Base-by-base conservation (phyloP, 2,113 vertebrate species). In the Lontra canadensis region DNA sequence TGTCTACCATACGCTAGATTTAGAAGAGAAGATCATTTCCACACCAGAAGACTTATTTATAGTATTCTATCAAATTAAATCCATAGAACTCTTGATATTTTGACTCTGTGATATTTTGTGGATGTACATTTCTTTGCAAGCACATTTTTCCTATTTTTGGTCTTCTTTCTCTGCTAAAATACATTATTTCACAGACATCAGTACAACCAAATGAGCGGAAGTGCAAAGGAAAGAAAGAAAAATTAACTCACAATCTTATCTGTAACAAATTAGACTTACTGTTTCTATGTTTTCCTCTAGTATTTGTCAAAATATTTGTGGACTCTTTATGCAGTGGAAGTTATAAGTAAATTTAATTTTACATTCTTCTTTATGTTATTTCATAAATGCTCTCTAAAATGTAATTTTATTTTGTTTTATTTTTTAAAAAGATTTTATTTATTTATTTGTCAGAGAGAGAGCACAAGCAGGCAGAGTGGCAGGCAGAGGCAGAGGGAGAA, bases 141-240 rank as follows among this genome's bases (percentile, higher is more conserved):
- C 26, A 67, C 67, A 39, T 79, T 44, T 95, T 96, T 95, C 4
- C n/a, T 65, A 11, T 63, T 63, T 26, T 63, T 74, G 44, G 17
- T 39, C 52, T 71, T 92, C 13, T 89, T 92, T 90, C 81, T 88
- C 57, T 81, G n/a, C 95, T 93, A 88, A 96, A 94, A 23, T 88
- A 9, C 63, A 10, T 87, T 79, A 79, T 88, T 90, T 93, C 44
- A 88, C 29, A 90, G 78, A 25, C 1, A 71, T 18, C 10, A 10
- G 73, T 89, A 47, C 69, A 71, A 59, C 23, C 44, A 95, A 80
- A 42, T 91, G 65, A 78, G 39, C 76, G 3, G 20, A 92, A 91
- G 39, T 79, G 10, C 49, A 90, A 83, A 90, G n/a, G 73, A 55
- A 57, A 90, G 52, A 73, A 86, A 82, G 42, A 59, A 95, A 73